phyloP scores from a whole-genome alignment of 2,797 vertebrate genomes.

The Amblyopsis hoosieri region DNA sequence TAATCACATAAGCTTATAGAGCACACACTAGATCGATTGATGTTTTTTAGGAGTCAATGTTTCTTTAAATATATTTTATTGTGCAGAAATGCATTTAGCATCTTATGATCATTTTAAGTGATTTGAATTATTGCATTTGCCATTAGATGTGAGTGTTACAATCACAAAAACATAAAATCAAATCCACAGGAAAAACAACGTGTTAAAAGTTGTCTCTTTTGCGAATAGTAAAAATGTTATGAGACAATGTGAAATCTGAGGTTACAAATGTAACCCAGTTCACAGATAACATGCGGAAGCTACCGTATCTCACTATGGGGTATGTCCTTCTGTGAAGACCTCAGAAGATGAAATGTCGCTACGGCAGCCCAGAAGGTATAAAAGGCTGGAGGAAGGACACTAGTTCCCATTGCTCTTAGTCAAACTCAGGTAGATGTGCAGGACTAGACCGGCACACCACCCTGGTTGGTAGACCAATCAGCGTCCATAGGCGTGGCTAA shows the following conservation, averaged over 20 bases:
- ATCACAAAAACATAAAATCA: too few species aligned
- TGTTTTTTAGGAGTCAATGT: too few species aligned
- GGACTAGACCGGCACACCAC: neutral
- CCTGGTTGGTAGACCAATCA: too few species aligned
- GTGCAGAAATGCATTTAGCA: too few species aligned
- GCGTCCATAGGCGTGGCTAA: too few species aligned
- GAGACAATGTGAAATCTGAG: neutral
- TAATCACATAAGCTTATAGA: neutral
- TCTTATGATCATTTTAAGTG: too few species aligned
- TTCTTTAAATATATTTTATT: too few species aligned
- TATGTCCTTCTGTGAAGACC: conserved; percentile 11
- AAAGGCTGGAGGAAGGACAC: neutral
- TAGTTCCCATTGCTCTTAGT: neutral
- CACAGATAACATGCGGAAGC: conserved; percentile 22
- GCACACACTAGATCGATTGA: neutral
- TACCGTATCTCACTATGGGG: conserved; percentile 6
- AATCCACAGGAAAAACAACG: too few species aligned
- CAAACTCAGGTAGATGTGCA: too few species aligned
- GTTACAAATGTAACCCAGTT: conserved; percentile 4
- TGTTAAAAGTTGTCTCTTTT: neutral
- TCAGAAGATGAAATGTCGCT: conserved; percentile 32
- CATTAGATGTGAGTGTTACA: too few species aligned
- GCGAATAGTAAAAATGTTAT: neutral
- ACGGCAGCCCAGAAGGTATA: neutral
- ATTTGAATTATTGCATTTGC: too few species aligned